phyloP scores from a whole-genome alignment of 2,113 vertebrate species.

The Tragelaphus imberbis region DNA sequence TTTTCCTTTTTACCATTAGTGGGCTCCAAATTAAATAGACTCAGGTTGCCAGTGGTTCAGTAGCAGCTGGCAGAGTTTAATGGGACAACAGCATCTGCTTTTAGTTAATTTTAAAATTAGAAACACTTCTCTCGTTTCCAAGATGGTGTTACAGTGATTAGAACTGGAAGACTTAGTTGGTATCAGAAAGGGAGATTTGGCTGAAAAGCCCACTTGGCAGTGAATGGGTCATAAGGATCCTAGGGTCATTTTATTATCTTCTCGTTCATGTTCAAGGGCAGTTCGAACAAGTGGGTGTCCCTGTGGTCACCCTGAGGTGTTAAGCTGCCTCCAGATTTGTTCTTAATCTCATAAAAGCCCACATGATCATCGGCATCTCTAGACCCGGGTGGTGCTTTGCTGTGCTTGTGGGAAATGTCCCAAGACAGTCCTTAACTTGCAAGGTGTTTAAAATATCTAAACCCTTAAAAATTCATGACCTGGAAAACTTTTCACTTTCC shows the following conservation, averaged over 20 bases:
- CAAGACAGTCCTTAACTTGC: neutral
- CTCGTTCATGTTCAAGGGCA: conserved; percentile 45
- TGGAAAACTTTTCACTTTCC: conserved; percentile 42
- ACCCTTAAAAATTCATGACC: conserved; percentile 14
- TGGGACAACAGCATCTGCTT: conserved; percentile 75
- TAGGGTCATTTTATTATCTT: neutral
- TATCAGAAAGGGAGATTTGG: conserved; percentile 50
- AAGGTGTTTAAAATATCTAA: conserved; percentile 22
- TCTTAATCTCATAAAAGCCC: conserved; percentile 61
- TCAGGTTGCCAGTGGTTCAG: conserved; percentile 75
- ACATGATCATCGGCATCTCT: conserved; percentile 33
- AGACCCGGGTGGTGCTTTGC: neutral
- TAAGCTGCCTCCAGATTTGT: conserved; percentile 67
- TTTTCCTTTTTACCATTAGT: conserved; percentile 71
- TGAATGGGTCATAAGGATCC: neutral
- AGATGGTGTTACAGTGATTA: conserved; percentile 55
- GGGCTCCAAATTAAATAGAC: conserved; percentile 77
- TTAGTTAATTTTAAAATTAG: conserved; percentile 76
- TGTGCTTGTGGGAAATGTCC: conserved; percentile 35
- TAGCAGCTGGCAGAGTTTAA: conserved; percentile 80
- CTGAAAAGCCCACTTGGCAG: conserved; percentile 20
- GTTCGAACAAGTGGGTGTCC: conserved; percentile 51
- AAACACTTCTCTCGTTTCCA: conserved; percentile 71
- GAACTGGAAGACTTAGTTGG: conserved; percentile 29
- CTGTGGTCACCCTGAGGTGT: conserved; percentile 53